phyloP scores from a whole-genome alignment of 2,888 invertebrate genomes.

The Sarcophaga carnaria region DNA sequence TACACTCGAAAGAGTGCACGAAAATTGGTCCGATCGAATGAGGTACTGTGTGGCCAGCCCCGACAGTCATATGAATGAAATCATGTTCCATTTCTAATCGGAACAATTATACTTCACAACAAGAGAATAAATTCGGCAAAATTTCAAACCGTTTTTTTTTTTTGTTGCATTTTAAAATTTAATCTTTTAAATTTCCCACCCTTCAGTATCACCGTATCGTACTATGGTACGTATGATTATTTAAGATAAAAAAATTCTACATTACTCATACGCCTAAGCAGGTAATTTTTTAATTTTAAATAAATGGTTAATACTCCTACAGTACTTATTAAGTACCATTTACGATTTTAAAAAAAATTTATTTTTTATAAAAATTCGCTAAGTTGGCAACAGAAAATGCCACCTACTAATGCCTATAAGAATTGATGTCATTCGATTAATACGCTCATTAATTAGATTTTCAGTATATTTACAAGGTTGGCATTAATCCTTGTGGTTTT shows the following conservation, averaged over 20 bases:
- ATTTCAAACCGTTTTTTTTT: no score
- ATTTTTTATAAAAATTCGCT: neutral
- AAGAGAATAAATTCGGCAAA: no score
- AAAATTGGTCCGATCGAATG: no score
- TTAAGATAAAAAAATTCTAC: neutral
- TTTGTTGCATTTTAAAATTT: no score
- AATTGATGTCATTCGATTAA: slow-evolving; percentile 54
- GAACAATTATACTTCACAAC: no score
- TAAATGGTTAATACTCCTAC: no score
- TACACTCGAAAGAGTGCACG: no score
- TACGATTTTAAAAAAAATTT: neutral
- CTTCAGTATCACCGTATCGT: neutral
- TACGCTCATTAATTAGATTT: slow-evolving; percentile 55
- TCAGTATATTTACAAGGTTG: slow-evolving; percentile 48
- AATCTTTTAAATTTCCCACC: no score
- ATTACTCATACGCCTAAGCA: neutral
- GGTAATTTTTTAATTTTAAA: no score
- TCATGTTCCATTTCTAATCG: no score
- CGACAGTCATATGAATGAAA: no score
- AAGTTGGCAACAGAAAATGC: neutral
- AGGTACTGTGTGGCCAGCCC: no score
- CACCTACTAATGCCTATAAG: slow-evolving; percentile 18
- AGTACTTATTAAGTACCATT: neutral
- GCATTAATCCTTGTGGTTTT: slow-evolving; percentile 49
- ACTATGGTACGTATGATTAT: slow-evolving; percentile 26